phyloP scores from a whole-genome alignment of 2,113 vertebrate species.

The Anhinga anhinga region DNA sequence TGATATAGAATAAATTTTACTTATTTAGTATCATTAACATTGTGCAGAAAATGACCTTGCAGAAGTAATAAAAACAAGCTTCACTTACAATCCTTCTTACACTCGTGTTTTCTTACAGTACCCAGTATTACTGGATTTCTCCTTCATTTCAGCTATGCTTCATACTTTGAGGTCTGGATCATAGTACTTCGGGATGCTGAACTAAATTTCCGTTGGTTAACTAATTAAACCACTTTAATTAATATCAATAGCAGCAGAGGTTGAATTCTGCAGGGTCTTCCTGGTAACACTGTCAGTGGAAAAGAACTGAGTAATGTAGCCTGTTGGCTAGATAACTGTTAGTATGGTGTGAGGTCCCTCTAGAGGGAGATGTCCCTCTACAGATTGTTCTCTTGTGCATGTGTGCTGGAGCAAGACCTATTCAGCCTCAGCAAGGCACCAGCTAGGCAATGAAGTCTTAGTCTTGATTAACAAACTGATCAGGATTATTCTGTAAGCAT shows the following conservation, averaged over 20 bases:
- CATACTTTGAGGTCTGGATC: not conserved
- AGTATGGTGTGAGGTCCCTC: not conserved
- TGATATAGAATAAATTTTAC: not conserved
- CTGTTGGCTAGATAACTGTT: not conserved
- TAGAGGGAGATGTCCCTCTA: not conserved
- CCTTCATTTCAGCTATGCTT: not conserved
- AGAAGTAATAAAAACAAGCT: not conserved
- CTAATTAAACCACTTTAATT: not conserved
- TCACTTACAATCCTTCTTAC: not conserved
- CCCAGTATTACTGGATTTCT: not conserved
- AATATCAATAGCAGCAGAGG: not conserved
- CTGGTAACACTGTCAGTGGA: not conserved
- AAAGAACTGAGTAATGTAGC: not conserved
- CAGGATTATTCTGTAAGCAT: not conserved
- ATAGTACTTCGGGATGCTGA: not conserved
- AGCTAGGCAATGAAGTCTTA: not conserved
- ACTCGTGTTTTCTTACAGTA: not conserved
- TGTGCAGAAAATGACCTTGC: not conserved
- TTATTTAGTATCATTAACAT: not conserved
- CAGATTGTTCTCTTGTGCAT: not conserved
- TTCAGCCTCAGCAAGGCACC: not conserved
- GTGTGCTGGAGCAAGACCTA: not conserved
- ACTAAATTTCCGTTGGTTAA: not conserved
- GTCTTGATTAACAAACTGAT: not conserved
- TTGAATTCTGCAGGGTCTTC: not conserved